Base-by-base conservation (phyloP, 1,140 invertebrate genomes). In the Phortica variegata region DNA sequence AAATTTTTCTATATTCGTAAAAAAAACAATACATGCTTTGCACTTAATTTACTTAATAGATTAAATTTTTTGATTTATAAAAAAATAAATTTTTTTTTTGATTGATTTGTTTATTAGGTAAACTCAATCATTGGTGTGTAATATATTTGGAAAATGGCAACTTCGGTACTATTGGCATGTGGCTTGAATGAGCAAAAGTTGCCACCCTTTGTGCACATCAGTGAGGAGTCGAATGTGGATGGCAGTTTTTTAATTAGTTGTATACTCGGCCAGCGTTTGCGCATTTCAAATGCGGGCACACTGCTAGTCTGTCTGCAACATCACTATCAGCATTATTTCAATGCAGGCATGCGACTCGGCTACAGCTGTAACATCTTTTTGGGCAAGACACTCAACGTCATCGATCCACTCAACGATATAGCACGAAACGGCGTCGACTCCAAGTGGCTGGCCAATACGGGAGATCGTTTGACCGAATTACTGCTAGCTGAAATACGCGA, bases 321-420 rank as follows among this genome's bases (percentile, higher is more conserved):
- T 54, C 83, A 84, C 4, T 78, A 87, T 39, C 77, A 80, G 18
- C 87, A 89, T 63, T 89, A 87, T 59, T 82, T 87, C 41, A 85
- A 83, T 73, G 79, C 87, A 42, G 84, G 85, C n/a, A 81, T 85
- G 62, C 84, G 85, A 61, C 77, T 88, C 58, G 86, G 86, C 19
- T 87, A 87, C 58, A 86, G 88, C 71, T 75, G 87, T 18, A 78
- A 80, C 23, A 79, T 80, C 44, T 71, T 82, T 54, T 70, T 81
- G 43, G 79, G 83, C 13, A 75, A 79, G 42, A 70, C 78, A 10
- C 65, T 86, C 8, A 66, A 77, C 34, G 78, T 84, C 45, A 80
- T 82, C 31, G 83, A 84, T 65, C 78, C 79, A 17, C 78, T 82
- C 49, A 82, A 76, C 55, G 75, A 77, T 52, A 79, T 84, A 52